phyloP scores from a whole-genome alignment of 2,113 vertebrate species.

The Poeciliopsis turrubarensis region DNA sequence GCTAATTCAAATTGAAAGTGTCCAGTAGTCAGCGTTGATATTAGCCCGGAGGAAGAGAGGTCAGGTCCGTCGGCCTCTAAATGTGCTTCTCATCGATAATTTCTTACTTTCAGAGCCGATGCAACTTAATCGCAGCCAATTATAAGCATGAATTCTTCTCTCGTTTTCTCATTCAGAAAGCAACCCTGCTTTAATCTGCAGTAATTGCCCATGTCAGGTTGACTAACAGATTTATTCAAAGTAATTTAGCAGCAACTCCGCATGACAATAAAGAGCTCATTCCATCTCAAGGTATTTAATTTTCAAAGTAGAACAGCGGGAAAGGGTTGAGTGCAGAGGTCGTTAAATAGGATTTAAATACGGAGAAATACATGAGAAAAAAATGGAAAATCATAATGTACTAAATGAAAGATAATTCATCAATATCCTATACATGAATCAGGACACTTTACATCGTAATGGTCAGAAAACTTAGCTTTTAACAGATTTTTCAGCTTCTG shows the following conservation, averaged over 20 bases:
- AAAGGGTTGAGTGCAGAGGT: not conserved
- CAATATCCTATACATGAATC: too few relatives aligned
- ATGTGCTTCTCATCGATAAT: not conserved
- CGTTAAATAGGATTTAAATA: not conserved
- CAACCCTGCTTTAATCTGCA: not conserved
- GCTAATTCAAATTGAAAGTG: not conserved
- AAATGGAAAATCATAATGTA: not conserved
- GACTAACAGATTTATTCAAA: conserved; percentile 17
- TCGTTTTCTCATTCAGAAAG: not conserved
- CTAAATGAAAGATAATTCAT: too few relatives aligned
- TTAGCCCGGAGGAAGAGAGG: not conserved
- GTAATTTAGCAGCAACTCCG: conserved; percentile 4
- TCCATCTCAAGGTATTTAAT: not conserved
- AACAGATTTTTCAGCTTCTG: too few relatives aligned
- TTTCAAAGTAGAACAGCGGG: not conserved
- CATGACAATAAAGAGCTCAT: conserved; percentile 6
- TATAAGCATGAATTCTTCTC: not conserved
- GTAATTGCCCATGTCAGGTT: conserved; percentile 6
- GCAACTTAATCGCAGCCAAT: conserved; percentile 9
- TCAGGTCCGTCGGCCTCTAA: not conserved
- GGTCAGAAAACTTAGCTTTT: too few relatives aligned
- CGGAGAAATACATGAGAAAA: not conserved
- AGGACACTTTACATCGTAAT: too few relatives aligned
- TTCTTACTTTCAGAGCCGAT: not conserved
- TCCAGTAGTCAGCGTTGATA: not conserved